A percentile compares a stretch with the other conserved stretches of the same genome.
These are phyloP conservation scores for Nasonia longicornis DNA, from an alignment of 1,140 invertebrate genomes.

Conservation along the genomic window DNA sequence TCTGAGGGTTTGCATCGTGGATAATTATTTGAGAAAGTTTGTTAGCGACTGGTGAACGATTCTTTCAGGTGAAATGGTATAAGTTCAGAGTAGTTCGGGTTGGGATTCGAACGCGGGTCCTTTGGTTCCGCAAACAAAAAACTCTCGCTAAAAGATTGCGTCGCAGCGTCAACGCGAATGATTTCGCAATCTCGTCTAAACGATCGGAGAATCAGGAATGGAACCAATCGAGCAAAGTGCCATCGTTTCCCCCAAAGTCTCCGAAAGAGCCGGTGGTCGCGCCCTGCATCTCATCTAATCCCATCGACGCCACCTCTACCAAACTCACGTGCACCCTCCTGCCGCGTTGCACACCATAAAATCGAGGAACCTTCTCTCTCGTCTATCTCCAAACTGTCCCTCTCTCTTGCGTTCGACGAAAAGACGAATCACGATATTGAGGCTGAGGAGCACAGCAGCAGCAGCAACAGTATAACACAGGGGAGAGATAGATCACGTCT, in stretches of 20 bases:
- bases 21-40: too few species aligned
- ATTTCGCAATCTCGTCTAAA: not conserved
- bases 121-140: too few species aligned
- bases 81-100: too few species aligned
- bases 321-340: not conserved
- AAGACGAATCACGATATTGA: constrained; percentile 1
- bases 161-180: not conserved
- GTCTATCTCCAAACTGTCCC: not conserved
- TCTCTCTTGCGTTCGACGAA: not conserved
- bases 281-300: constrained; percentile 8
- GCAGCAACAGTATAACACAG: not conserved
- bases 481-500: not conserved
- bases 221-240: constrained; percentile 8
- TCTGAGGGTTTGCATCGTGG: too few species aligned
- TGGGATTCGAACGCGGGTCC: too few species aligned
- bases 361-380: not conserved
- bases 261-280: not conserved
- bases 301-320: not conserved
- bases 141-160: not conserved
- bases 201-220: not conserved
- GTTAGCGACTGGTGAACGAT: too few species aligned
- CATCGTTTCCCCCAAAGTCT: not conserved
- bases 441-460: not conserved
- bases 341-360: not conserved
- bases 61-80: too few species aligned